Percentiles rank a stretch among this genome's conserved stretches.
phyloP scores from a whole-genome alignment of 1,140 invertebrate genomes.

The Oscheius sp. region DNA sequence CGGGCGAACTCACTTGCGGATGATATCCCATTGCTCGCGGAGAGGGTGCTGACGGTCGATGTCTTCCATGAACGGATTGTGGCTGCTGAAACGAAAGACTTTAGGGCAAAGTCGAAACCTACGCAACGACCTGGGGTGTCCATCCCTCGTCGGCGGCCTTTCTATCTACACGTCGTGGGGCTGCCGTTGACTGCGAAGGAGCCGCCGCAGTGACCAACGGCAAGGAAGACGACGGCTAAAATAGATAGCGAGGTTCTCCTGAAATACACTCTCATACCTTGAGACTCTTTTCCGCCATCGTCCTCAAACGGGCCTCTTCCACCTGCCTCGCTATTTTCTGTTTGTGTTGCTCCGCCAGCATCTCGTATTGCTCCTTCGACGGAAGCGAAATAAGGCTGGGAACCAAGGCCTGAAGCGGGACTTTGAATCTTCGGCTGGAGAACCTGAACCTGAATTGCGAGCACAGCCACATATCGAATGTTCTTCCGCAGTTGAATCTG shows the following conservation, averaged over 20 bases:
- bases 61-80: slow-evolving; percentile 62
- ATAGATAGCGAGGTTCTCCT: too few relatives aligned
- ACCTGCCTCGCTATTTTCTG: neutral
- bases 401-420: slow-evolving; percentile 61
- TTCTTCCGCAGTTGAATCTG: slow-evolving; percentile 42
- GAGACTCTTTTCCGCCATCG: neutral
- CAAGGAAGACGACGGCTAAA: slow-evolving; percentile 6
- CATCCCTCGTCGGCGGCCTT: slow-evolving; percentile 66
- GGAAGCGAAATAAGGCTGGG: neutral
- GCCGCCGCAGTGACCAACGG: neutral
- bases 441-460: slow-evolving; percentile 44
- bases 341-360: neutral
- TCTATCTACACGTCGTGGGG: slow-evolving; percentile 59
- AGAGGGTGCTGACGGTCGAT: slow-evolving; percentile 51
- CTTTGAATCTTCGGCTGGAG: slow-evolving; percentile 76
- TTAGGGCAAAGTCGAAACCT: slow-evolving; percentile 69
- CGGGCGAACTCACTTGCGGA: slow-evolving; percentile 40
- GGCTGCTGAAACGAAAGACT: slow-evolving; percentile 32
- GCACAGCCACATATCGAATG: slow-evolving; percentile 34
- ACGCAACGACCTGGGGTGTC: slow-evolving; percentile 63
- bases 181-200: neutral
- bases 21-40: slow-evolving; percentile 48
- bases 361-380: neutral
- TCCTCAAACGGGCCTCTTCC: neutral
- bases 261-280: neutral